Base-by-base conservation (phyloP, 2,888 invertebrate genomes). In the Protophormia terraenovae region DNA sequence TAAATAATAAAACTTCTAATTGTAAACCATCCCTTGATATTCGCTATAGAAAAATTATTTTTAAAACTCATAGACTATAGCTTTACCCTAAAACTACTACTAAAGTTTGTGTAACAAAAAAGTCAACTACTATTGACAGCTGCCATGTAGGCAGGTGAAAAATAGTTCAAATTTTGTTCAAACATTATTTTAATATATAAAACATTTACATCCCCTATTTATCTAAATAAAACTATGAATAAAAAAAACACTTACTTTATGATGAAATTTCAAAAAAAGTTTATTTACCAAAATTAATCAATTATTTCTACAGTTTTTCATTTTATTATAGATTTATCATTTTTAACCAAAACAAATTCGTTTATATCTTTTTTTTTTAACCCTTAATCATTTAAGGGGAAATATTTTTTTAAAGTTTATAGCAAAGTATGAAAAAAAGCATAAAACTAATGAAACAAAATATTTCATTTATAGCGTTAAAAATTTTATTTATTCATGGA, bases 381-480 rank as follows among this genome's bases (percentile, higher is more conserved):
- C 53, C 79, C 69, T 38, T 79, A 60, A 35, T 24, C 1, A 55
- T 50, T 22, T 45, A 8, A n/a, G n/a, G n/a, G n/a, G n/a, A n/a
- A n/a, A n/a, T n/a, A n/a, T n/a, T n/a, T n/a, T n/a, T n/a, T 60
- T 47, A n/a, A 55, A 8, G 16, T 27, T 24, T 50, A 60, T 10
- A 14, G 7, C 24, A 41, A 10, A 60, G 19, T 38, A 12, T n/a
- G 6, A 29, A 58, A 50, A 24, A 29, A 1, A 32, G 6, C 7
- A 22, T 19, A 14, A 47, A 67, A 83, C 71, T 67, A 47, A 77
- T 72, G 72, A 72, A 66, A 77, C 66, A 32, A 72, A 73, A 79
- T 62, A 62, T 75, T 53, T 62, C 32, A 78, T 67, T 53, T 19
- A 27, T 7, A 55, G 55, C 62, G 53, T 69, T 62, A 53, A 67